phyloP scores from a whole-genome alignment of 2,888 invertebrate species.

The Cremastinae sp. region DNA sequence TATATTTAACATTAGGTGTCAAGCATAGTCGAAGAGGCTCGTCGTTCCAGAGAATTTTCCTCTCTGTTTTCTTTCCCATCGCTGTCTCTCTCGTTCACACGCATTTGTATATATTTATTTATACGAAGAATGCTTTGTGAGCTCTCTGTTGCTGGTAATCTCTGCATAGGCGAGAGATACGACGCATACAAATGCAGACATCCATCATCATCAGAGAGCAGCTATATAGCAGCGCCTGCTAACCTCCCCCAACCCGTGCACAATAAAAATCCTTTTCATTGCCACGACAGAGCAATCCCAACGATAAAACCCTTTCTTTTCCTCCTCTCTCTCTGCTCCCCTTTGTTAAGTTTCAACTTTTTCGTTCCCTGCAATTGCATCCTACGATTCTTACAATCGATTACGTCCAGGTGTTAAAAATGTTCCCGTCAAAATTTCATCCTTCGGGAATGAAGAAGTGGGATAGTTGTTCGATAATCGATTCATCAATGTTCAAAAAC shows the following conservation, averaged over 20 bases:
- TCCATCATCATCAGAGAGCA: slow-evolving; percentile 68
- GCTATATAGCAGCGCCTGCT: slow-evolving; percentile 61
- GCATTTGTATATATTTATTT: slow-evolving; percentile 12
- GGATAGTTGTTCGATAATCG: too few species aligned
- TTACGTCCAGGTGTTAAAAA: too few species aligned
- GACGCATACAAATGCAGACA: slow-evolving; percentile 68
- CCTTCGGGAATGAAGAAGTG: too few species aligned
- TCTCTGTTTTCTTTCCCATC: slow-evolving; percentile 32
- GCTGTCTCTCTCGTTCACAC: slow-evolving; percentile 6
- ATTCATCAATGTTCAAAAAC: too few species aligned
- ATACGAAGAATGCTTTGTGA: too few species aligned
- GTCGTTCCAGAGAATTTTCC: slow-evolving; percentile 56
- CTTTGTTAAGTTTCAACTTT: background rate
- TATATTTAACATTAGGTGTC: too few species aligned
- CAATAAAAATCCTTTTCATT: slow-evolving; percentile 60
- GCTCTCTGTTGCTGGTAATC: slow-evolving; percentile 62
- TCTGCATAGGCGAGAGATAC: slow-evolving; percentile 65
- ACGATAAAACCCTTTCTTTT: slow-evolving; percentile 15
- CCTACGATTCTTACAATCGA: too few species aligned
- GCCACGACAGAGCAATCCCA: slow-evolving; percentile 44
- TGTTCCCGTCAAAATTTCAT: too few species aligned
- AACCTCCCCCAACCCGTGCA: slow-evolving; percentile 45
- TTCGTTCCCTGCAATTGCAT: background rate
- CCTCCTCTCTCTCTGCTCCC: slow-evolving; percentile 2
- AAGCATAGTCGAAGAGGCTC: too few species aligned